Conservation (phyloP, 2,888 invertebrate species). For the Dicyrtoma fusca region DNA sequence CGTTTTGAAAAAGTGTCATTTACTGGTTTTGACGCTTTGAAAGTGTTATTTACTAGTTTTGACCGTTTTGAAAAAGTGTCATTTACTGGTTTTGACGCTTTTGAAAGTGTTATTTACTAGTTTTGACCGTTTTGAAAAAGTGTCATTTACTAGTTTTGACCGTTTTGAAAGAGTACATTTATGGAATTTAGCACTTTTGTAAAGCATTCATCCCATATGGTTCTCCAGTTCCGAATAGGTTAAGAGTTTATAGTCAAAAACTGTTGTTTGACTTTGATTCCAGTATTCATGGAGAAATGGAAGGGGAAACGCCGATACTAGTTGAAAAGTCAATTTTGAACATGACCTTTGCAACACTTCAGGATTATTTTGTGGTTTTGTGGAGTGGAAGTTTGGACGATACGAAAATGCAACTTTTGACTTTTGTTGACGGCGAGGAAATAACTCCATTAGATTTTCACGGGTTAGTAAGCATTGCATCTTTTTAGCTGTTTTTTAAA, state of each 20-base stretch:
- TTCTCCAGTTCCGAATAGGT: no score
- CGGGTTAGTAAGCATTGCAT: slow-evolving; percentile 41
- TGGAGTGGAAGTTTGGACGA: slow-evolving; percentile 84
- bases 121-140: no score
- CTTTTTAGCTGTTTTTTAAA: background rate
- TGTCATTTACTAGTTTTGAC: no score
- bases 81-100: no score
- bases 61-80: no score
- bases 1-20: no score
- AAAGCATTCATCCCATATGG: no score
- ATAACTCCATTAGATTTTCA: slow-evolving; percentile 48
- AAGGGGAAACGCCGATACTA: slow-evolving; percentile 44
- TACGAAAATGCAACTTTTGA: slow-evolving; percentile 69
- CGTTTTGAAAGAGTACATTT: no score
- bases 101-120: no score
- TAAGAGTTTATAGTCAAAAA: background rate
- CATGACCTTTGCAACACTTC: slow-evolving; percentile 73
- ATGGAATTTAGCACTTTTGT: no score
- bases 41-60: no score
- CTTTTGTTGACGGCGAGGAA: slow-evolving; percentile 63
- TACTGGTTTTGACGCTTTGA: no score
- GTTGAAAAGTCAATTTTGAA: slow-evolving; percentile 60
- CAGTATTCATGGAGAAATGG: slow-evolving; percentile 54
- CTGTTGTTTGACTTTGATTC: slow-evolving; percentile 5
- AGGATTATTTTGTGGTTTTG: slow-evolving; percentile 73